Evolutionary conservation across 2,888 invertebrate species (phyloP).

Genomic region (Stenichneumon culpator): DNA sequence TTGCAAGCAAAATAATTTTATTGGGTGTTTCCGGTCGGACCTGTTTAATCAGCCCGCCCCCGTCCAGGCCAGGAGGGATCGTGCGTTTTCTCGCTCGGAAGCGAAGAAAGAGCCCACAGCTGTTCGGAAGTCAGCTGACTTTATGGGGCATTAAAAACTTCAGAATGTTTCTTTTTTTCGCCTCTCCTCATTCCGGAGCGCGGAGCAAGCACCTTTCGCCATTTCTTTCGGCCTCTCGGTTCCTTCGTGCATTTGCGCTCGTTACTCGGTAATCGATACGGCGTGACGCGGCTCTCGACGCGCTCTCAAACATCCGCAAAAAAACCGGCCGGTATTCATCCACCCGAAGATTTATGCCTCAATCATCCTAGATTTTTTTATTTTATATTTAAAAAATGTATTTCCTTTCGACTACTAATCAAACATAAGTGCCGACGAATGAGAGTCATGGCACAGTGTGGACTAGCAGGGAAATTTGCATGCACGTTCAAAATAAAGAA

Average conservation of each 20-base stretch:
- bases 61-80: neutral
- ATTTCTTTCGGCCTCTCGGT: conserved; percentile 63
- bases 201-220: conserved; percentile 52
- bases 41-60: neutral
- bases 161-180: conserved; percentile 53
- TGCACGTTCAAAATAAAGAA: too few species aligned
- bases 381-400: conserved; percentile 12
- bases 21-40: neutral
- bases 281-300: conserved; percentile 42
- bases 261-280: conserved; percentile 63
- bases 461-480: too few species aligned
- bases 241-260: conserved; percentile 67
- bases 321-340: conserved; percentile 37
- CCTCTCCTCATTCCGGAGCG: conserved; percentile 29
- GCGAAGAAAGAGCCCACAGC: conserved; percentile 54
- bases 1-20: neutral
- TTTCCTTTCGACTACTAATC: conserved; percentile 56
- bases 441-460: too few species aligned
- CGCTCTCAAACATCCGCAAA: conserved; percentile 31
- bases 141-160: conserved; percentile 64
- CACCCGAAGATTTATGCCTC: conserved; percentile 58
- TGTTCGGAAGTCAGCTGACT: conserved; percentile 65
- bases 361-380: conserved; percentile 54
- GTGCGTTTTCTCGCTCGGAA: conserved; percentile 10
- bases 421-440: conserved; percentile 52